Conservation (phyloP, 1,140 invertebrate species). For the Eupeodes corollae region DNA sequence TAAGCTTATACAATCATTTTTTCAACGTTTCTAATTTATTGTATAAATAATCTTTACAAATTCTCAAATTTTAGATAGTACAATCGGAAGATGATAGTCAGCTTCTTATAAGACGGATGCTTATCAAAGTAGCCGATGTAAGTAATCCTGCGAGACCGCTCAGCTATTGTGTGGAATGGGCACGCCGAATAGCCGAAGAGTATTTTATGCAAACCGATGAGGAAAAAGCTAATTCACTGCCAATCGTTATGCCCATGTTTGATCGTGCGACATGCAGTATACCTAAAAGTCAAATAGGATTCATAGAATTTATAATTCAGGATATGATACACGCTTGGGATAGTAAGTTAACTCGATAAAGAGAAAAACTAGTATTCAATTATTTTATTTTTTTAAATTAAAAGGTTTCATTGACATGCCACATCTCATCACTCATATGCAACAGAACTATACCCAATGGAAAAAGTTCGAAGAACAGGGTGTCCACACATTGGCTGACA, state of each 20-base stretch:
- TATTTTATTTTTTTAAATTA: conserved; percentile 31
- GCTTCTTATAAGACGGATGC: conserved; percentile 56
- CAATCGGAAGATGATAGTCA: conserved; percentile 35
- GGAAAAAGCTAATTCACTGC: conserved; percentile 71
- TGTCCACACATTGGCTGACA: conserved; percentile 55
- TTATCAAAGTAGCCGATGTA: conserved; percentile 96
- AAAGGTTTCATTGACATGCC: conserved; percentile 86
- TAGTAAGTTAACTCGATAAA: conserved; percentile 54
- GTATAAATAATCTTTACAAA: too few species aligned
- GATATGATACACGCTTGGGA: conserved; percentile 97
- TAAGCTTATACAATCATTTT: conserved; percentile 3
- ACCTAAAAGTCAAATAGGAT: conserved; percentile 91
- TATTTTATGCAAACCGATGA: conserved; percentile 92
- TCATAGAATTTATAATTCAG: conserved; percentile 91
- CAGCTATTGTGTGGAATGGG: conserved; percentile 81
- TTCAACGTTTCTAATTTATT: background rate
- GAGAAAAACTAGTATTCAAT: conserved; percentile 5
- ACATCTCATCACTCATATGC: conserved; percentile 71
- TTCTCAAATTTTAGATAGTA: conserved; percentile 8
- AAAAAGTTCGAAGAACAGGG: conserved; percentile 67
- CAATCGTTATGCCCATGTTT: conserved; percentile 95
- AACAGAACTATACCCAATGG: conserved; percentile 83
- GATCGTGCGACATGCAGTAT: conserved; percentile 86
- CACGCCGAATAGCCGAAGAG: conserved; percentile 73
- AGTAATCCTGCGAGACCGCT: conserved; percentile 84